phyloP scores from a whole-genome alignment of 2,113 vertebrate genomes.

The Callionymus lyra region DNA sequence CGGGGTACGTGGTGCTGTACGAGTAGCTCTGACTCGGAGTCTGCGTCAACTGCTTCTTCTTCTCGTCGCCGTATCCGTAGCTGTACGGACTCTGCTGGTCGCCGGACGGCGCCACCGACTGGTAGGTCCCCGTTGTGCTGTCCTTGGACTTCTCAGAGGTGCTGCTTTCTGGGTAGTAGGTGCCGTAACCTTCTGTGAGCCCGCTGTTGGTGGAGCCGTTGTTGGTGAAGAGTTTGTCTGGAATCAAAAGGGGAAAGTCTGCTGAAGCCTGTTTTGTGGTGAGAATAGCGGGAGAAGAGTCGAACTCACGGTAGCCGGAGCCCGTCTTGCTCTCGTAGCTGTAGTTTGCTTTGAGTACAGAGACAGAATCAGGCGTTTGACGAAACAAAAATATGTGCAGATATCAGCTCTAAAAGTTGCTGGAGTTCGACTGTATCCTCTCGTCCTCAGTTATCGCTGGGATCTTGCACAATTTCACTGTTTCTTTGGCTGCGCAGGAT shows the following conservation, averaged over 20 bases:
- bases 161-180: slow-evolving; percentile 50
- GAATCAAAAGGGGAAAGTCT: neutral
- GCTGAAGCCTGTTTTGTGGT: too few relatives aligned
- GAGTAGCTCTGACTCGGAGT: slow-evolving; percentile 31
- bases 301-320: slow-evolving; percentile 78
- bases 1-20: slow-evolving; percentile 61
- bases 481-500: too few relatives aligned
- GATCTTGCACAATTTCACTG: too few relatives aligned
- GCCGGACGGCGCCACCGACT: slow-evolving; percentile 44
- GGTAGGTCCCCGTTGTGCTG: slow-evolving; percentile 31
- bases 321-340: slow-evolving; percentile 75
- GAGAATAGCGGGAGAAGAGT: neutral
- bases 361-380: slow-evolving; percentile 7
- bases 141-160: slow-evolving; percentile 6
- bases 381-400: neutral
- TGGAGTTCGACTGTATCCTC: too few relatives aligned
- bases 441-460: too few relatives aligned
- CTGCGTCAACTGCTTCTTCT: slow-evolving; percentile 60
- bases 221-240: slow-evolving; percentile 44
- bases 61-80: slow-evolving; percentile 60
- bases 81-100: slow-evolving; percentile 62
- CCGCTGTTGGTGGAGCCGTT: slow-evolving; percentile 1
- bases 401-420: too few relatives aligned
- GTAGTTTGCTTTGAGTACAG: slow-evolving; percentile 68
- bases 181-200: slow-evolving; percentile 38